Conservation (phyloP, 2,797 vertebrate genomes). For the Pristis pectinata region DNA sequence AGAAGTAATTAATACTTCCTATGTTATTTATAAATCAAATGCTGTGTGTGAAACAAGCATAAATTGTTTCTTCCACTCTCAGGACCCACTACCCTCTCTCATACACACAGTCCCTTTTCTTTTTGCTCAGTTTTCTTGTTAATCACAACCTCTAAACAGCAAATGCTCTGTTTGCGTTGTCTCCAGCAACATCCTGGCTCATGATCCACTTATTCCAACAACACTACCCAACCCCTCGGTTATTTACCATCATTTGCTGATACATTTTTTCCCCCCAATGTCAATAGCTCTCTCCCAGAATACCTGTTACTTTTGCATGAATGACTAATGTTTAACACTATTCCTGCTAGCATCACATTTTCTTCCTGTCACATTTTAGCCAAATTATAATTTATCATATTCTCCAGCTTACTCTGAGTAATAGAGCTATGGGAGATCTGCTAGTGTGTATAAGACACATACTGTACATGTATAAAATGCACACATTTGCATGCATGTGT, state of each 20-base stretch:
- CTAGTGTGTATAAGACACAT: neutral
- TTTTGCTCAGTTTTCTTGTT: neutral
- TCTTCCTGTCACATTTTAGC: neutral
- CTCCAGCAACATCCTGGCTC: neutral
- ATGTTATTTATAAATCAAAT: neutral
- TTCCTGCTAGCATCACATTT: neutral
- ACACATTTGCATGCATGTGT: neutral
- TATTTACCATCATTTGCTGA: neutral
- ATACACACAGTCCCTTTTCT: too few species aligned
- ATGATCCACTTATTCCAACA: neutral
- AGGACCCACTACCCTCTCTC: neutral
- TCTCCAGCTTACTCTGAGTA: neutral
- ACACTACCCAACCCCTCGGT: neutral
- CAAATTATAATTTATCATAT: neutral
- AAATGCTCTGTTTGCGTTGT: neutral
- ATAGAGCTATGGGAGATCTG: neutral
- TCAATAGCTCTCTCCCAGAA: neutral
- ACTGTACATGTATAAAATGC: neutral
- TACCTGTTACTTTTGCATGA: neutral
- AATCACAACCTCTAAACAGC: neutral
- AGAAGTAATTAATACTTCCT: neutral
- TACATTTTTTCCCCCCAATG: neutral
- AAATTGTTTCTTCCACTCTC: neutral
- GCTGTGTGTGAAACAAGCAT: neutral
- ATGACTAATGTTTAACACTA: neutral